A percentile compares a stretch with the other conserved stretches of the same genome.
Conservation (phyloP, 2,797 vertebrate species). For the Sibirionetta formosa region DNA sequence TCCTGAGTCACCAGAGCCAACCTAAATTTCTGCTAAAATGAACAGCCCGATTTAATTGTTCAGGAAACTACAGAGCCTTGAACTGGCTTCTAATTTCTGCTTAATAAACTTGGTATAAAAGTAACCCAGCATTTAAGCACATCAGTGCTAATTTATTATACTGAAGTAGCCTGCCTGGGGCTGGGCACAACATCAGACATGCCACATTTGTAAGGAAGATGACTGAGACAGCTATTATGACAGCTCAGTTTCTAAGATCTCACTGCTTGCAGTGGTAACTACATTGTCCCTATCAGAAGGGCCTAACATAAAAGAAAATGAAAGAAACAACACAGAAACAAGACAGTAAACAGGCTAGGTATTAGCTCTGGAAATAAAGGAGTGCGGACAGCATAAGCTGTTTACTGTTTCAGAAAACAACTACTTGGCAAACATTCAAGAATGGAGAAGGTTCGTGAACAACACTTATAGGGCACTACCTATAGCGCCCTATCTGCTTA, state of each 20-base stretch:
- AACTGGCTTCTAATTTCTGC: neutral
- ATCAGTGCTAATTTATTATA: neutral
- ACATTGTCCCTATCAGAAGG: neutral
- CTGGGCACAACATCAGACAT: neutral
- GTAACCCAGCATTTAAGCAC: neutral
- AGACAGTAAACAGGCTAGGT: neutral
- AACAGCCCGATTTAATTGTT: neutral
- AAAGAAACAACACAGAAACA: neutral
- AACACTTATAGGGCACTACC: neutral
- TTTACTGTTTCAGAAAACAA: neutral
- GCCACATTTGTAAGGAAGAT: neutral
- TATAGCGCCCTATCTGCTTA: neutral
- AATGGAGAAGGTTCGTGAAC: neutral
- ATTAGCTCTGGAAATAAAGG: neutral
- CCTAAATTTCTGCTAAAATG: neutral
- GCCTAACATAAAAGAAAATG: neutral
- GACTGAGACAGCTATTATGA: neutral
- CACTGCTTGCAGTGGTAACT: neutral
- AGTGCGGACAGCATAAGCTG: neutral
- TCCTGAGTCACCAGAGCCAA: neutral
- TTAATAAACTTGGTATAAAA: neutral
- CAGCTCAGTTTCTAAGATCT: neutral
- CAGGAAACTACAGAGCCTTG: neutral
- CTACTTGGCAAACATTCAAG: neutral
- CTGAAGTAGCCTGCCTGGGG: neutral